phyloP scores from a whole-genome alignment of 2,888 invertebrate species.

The Heliconius cydno region DNA sequence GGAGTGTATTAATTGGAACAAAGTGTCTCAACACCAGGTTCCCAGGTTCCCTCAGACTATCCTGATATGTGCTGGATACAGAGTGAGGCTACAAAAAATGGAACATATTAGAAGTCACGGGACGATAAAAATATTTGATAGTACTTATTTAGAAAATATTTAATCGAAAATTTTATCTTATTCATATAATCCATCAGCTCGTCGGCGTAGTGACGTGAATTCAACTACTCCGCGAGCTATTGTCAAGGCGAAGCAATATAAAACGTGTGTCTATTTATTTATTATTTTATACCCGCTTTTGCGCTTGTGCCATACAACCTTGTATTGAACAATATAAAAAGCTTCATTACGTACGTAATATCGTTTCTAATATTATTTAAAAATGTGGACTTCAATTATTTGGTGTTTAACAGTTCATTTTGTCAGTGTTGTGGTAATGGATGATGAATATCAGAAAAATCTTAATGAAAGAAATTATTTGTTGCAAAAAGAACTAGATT shows the following conservation, averaged over 20 bases:
- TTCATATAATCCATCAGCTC: slow-evolving; percentile 8
- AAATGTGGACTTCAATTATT: slow-evolving; percentile 56
- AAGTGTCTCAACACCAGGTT: too few relatives aligned
- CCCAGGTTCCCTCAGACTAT: too few relatives aligned
- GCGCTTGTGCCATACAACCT: slow-evolving; percentile 43
- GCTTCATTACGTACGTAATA: slow-evolving; percentile 23
- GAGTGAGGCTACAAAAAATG: too few relatives aligned
- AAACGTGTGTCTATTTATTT: slow-evolving; percentile 19
- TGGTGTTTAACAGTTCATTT: slow-evolving; percentile 33
- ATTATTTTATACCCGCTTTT: slow-evolving; percentile 27
- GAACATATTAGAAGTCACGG: background rate
- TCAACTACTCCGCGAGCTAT: background rate
- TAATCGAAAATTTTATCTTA: background rate
- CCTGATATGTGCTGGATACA: too few relatives aligned
- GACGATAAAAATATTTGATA: background rate
- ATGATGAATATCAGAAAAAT: slow-evolving; percentile 51
- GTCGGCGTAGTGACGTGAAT: background rate
- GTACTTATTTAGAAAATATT: background rate
- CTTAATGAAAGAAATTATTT: slow-evolving; percentile 69
- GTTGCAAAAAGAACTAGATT: slow-evolving; percentile 73
- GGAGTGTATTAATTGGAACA: too few relatives aligned
- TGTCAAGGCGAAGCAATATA: slow-evolving; percentile 9
- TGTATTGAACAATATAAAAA: slow-evolving; percentile 44
- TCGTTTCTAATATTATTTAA: slow-evolving; percentile 24
- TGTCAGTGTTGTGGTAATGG: slow-evolving; percentile 21